Percentiles rank a stretch among this genome's conserved stretches.
These are phyloP conservation scores for Scrobipalpa atriplicella DNA, from an alignment of 2,888 invertebrate species.

Conservation along the genomic window DNA sequence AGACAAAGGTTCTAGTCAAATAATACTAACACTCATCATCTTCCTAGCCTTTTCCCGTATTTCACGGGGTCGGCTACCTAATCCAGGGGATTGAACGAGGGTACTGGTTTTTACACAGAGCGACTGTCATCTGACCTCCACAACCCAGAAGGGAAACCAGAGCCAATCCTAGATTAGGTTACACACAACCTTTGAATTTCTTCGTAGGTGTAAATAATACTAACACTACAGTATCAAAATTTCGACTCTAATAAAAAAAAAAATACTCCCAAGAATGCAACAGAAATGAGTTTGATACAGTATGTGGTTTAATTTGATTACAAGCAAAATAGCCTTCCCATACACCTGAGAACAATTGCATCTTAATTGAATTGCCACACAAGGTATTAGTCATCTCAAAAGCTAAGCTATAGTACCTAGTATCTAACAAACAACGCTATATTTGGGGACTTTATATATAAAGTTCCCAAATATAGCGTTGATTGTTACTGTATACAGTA, in stretches of 20 bases:
- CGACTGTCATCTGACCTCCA: no score
- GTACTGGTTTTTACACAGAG: no score
- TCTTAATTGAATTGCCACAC: slow-evolving; percentile 55
- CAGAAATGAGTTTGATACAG: background rate
- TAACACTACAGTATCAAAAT: no score
- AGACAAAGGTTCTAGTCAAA: no score
- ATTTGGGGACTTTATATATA: background rate
- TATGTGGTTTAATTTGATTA: slow-evolving; percentile 15
- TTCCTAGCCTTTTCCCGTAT: no score
- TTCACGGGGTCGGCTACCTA: no score
- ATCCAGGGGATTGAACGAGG: no score
- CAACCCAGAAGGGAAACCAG: no score
- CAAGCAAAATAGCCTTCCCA: background rate
- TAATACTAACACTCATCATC: no score
- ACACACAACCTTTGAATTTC: no score
- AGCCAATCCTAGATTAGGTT: no score
- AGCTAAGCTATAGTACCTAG: background rate
- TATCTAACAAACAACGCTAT: background rate
- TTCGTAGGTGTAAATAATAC: no score
- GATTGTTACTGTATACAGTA: background rate
- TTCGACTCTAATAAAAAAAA: background rate
- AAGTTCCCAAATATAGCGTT: background rate
- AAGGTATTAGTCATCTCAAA: slow-evolving; percentile 48
- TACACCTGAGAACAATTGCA: slow-evolving; percentile 44
- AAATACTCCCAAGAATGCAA: background rate